Percentiles rank a stretch among this genome's conserved stretches.
These are phyloP conservation scores for Sminthopsis crassicaudata DNA, from an alignment of 2,113 vertebrate species.

Conservation along the genomic window DNA sequence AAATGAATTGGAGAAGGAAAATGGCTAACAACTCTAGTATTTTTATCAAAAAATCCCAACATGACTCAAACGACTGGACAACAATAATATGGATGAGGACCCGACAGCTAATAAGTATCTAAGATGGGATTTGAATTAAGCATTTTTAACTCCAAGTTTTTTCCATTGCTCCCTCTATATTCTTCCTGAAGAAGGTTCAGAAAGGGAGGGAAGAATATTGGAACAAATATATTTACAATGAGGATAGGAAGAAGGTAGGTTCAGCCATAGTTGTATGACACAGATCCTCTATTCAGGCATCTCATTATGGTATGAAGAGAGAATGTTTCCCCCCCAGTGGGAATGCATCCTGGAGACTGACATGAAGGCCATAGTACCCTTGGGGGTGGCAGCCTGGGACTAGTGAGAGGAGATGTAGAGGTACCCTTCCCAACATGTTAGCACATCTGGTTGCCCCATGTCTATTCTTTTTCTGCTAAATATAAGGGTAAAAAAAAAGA, in stretches of 20 bases:
- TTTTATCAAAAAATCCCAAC: not conserved
- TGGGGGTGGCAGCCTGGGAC: not conserved
- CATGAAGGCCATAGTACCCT: not conserved
- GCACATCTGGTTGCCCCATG: not conserved
- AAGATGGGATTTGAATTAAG: not conserved
- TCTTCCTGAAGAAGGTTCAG: not conserved
- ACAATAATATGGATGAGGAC: not conserved
- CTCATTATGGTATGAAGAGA: not conserved
- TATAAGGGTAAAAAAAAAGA: not conserved
- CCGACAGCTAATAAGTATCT: not conserved
- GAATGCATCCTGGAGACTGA: not conserved
- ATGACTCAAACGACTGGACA: not conserved
- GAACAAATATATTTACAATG: not conserved
- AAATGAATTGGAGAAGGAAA: not conserved
- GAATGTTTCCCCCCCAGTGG: not conserved
- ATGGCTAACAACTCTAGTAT: not conserved
- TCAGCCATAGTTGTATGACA: not conserved
- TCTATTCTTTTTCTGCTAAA: not conserved
- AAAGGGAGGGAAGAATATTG: not conserved
- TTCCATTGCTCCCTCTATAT: not conserved
- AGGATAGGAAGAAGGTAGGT: not conserved
- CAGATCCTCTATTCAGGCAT: not conserved
- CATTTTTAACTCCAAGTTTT: not conserved
- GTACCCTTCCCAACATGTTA: not conserved
- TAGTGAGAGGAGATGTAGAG: not conserved